phyloP scores from a whole-genome alignment of 2,797 vertebrate genomes.

The Sarcoramphus papa region DNA sequence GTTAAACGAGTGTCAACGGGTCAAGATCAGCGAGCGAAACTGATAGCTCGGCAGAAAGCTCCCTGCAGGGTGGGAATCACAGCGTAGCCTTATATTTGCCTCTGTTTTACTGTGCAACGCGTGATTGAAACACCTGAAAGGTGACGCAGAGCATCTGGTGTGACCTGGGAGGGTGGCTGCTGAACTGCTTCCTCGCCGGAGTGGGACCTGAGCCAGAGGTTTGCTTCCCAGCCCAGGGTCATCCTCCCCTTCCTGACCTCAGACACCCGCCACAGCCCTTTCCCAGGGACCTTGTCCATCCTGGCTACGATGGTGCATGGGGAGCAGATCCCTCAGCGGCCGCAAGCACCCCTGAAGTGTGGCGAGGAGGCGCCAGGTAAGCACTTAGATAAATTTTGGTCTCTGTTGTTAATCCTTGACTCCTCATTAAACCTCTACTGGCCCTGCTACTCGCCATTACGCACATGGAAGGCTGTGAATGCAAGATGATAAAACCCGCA shows the following conservation, averaged over 20 bases:
- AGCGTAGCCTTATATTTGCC: not conserved
- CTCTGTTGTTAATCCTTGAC: not conserved
- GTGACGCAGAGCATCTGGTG: not conserved
- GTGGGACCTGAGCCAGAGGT: no score
- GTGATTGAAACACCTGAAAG: not conserved
- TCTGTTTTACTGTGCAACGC: not conserved
- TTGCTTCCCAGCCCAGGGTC: no score
- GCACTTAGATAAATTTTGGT: not conserved
- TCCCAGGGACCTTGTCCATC: not conserved
- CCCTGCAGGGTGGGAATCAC: not conserved
- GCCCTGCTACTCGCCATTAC: not conserved
- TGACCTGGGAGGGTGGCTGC: no score
- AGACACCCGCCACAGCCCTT: not conserved
- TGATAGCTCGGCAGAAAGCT: no score
- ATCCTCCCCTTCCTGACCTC: not conserved
- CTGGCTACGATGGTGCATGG: not conserved
- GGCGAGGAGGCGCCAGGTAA: not conserved
- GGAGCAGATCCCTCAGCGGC: not conserved
- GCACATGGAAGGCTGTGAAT: not conserved
- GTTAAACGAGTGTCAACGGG: not conserved
- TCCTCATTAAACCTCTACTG: not conserved
- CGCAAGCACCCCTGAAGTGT: not conserved
- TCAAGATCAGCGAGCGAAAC: not conserved
- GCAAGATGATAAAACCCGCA: not conserved
- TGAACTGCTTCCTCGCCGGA: no score